Percentiles rank a stretch among this genome's conserved stretches.
These are phyloP conservation scores for Crotophaga sulcirostris DNA, from an alignment of 2,113 vertebrate species.

Conservation along the genomic window DNA sequence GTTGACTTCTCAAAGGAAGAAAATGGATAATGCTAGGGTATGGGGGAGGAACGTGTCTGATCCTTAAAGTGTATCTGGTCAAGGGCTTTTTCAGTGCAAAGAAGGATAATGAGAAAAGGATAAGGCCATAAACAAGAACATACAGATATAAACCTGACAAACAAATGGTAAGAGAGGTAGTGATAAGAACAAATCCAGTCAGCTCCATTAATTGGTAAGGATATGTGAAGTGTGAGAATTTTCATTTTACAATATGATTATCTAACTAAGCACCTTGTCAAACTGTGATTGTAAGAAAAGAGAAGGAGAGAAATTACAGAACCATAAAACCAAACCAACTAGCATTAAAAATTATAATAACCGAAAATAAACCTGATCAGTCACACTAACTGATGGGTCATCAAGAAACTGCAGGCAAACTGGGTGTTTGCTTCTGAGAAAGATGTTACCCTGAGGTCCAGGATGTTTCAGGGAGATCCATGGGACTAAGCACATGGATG, in stretches of 20 bases:
- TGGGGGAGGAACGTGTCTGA: neutral
- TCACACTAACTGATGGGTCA: neutral
- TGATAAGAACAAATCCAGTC: neutral
- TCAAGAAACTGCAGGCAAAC: neutral
- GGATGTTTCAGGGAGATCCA: neutral
- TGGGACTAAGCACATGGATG: neutral
- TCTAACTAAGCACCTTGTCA: neutral
- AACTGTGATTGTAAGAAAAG: neutral
- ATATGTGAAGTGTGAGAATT: neutral
- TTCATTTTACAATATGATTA: neutral
- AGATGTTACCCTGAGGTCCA: neutral
- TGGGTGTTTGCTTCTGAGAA: neutral
- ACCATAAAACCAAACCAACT: neutral
- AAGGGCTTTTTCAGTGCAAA: neutral
- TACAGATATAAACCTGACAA: neutral
- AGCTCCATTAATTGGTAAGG: neutral
- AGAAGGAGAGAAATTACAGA: neutral
- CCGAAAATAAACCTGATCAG: neutral
- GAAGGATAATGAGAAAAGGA: neutral
- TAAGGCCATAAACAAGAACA: neutral
- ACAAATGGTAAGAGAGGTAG: neutral
- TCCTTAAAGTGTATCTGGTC: accelerated
- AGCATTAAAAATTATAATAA: neutral
- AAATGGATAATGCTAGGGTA: neutral
- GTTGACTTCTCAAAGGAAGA: neutral